Conservation (phyloP, 2,888 invertebrate genomes). For the Congeria kusceri region DNA sequence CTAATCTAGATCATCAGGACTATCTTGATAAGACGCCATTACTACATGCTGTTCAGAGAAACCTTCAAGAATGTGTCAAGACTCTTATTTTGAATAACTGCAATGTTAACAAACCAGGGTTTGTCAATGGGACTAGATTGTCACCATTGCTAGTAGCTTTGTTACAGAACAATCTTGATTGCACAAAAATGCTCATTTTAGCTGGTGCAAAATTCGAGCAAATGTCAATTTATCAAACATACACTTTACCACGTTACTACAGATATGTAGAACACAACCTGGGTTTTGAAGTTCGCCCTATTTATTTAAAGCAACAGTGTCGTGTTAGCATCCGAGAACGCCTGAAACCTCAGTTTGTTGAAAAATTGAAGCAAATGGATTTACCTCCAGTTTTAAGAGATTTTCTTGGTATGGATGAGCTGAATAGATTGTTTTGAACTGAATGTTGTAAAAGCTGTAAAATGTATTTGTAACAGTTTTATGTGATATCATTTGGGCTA, state of each 20-base stretch:
- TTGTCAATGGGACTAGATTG: slow-evolving; percentile 65
- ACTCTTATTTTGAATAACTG: slow-evolving; percentile 67
- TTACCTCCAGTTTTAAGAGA: slow-evolving; percentile 63
- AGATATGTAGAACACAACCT: slow-evolving; percentile 65
- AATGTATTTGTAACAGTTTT: no score
- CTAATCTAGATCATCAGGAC: slow-evolving; percentile 65
- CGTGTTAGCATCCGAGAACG: slow-evolving; percentile 67
- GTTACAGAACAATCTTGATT: slow-evolving; percentile 65
- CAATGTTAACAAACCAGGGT: slow-evolving; percentile 66
- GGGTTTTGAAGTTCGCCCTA: slow-evolving; percentile 67
- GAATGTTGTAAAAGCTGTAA: no score
- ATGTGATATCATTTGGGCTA: no score
- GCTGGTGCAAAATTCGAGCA: slow-evolving; percentile 71
- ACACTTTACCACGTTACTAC: slow-evolving; percentile 66
- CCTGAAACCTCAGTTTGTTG: slow-evolving; percentile 68
- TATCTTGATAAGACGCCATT: slow-evolving; percentile 70
- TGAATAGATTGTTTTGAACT: slow-evolving; percentile 35
- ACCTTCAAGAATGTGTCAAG: slow-evolving; percentile 56
- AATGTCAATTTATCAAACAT: slow-evolving; percentile 65
- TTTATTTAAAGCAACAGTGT: slow-evolving; percentile 72
- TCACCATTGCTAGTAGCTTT: slow-evolving; percentile 71
- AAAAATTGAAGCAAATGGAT: slow-evolving; percentile 64
- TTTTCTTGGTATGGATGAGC: slow-evolving; percentile 61
- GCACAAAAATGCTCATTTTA: slow-evolving; percentile 69
- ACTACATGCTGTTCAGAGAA: slow-evolving; percentile 66